A percentile compares a stretch with the other conserved stretches of the same genome.
phyloP scores from a whole-genome alignment of 1,140 invertebrate species.

The Popillia japonica region DNA sequence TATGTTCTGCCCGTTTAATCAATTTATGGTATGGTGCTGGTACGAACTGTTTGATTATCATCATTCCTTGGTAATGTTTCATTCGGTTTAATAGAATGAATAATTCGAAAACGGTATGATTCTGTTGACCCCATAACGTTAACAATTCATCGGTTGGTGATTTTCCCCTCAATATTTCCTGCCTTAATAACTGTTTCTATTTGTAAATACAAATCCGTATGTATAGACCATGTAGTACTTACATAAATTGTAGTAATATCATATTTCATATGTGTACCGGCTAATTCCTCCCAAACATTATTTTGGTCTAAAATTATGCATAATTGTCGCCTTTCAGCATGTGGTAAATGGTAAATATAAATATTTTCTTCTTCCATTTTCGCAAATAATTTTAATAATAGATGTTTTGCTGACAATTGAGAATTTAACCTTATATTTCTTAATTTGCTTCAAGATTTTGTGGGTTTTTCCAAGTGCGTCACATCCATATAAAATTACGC shows the following conservation, averaged over 20 bases:
- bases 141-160: slow-evolving; percentile 82
- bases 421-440: background rate
- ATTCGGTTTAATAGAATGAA: slow-evolving; percentile 73
- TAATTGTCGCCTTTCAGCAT: slow-evolving; percentile 70
- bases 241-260: slow-evolving; percentile 66
- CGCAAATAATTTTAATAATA: no score
- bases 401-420: no score
- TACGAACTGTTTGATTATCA: slow-evolving; percentile 70
- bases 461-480: slow-evolving; percentile 20
- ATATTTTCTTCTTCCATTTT: slow-evolving; percentile 46
- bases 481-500: no score
- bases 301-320: slow-evolving; percentile 81
- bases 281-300: slow-evolving; percentile 80
- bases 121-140: slow-evolving; percentile 78
- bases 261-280: slow-evolving; percentile 65
- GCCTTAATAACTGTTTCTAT: slow-evolving; percentile 61
- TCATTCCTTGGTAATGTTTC: slow-evolving; percentile 77
- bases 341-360: slow-evolving; percentile 80
- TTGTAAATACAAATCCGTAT: slow-evolving; percentile 32
- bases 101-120: slow-evolving; percentile 80
- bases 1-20: slow-evolving; percentile 62
- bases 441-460: background rate
- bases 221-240: slow-evolving; percentile 51
- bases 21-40: slow-evolving; percentile 67
- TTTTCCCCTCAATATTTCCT: slow-evolving; percentile 61